Evolutionary conservation across 2,113 vertebrate species (phyloP), one percentile per base, ranked within the genome.

Genomic region (Manacus vitellinus): DNA sequence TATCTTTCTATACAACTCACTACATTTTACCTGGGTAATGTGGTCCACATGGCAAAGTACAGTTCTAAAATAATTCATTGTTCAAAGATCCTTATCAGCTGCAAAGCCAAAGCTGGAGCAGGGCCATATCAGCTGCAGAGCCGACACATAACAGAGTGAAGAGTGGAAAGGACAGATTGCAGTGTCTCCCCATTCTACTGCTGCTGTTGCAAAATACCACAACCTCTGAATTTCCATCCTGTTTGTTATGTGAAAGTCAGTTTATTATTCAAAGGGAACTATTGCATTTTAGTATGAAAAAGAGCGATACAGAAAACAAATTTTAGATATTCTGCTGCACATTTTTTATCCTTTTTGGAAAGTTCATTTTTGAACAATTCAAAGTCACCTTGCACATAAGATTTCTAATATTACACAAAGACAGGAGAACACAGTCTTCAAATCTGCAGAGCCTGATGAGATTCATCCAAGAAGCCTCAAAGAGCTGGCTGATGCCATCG

Each of bases 21-120:
- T 3, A 31, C 31, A 56, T 92, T 96, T 66, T 46, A 77, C 61
- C 52, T 31, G 86, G 68, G 85, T 88, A 92, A 81, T 56, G 39
- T 67, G 51, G 79, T 65, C 65, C 92, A 92, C 93, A 72, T 61
- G 66, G 72, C 68, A 84, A 93, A 92, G 56, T 67, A 86, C 61
- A 56, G 59, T 52, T 55, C 61, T 92, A 74, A 96, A 88, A 92
- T 89, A 94, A 93, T 78, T 90, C 85, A 87, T 56, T 93, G 85
- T 87, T 93, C 72, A 49, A 91, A 89, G 79, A 93, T 89, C 61
- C 65, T 91, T 92, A 95, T 88, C 92, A 96, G 59, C 76, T 35
- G 85, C 85, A 93, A 92, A 95, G 82, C 85, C 75, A 90, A 92
- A 88, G 68, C 83, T 94, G 88, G 68, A 94, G 65, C 52, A 31